Conservation (phyloP, 1,140 invertebrate species). For the Lepidostoma basale region DNA sequence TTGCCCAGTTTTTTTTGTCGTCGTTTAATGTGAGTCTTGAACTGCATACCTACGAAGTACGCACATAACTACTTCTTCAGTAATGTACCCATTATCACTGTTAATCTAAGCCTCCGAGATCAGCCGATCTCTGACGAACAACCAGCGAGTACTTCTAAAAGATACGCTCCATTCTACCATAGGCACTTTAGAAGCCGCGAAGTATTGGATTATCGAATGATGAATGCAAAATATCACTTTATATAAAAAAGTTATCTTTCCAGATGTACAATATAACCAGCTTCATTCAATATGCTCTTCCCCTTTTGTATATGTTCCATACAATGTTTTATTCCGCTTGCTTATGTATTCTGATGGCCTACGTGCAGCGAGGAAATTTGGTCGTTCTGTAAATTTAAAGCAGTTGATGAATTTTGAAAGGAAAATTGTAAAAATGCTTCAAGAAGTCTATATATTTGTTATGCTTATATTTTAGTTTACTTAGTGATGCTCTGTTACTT, state of each 20-base stretch:
- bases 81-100: too few species aligned
- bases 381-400: background rate
- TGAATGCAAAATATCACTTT: background rate
- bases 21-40: too few species aligned
- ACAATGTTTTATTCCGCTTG: background rate
- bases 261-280: background rate
- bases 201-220: conserved; percentile 1
- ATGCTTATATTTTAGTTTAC: too few species aligned
- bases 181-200: conserved; percentile 1
- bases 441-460: too few species aligned
- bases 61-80: too few species aligned
- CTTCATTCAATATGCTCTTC: background rate
- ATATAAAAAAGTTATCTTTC: background rate
- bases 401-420: background rate
- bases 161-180: background rate
- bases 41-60: too few species aligned
- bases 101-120: background rate
- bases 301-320: background rate
- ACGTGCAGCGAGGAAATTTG: background rate
- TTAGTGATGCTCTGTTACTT: too few species aligned
- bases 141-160: background rate
- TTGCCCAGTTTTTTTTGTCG: too few species aligned
- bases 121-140: background rate
- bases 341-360: background rate
- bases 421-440: background rate